These are phyloP conservation scores for Colistium nudipinnis DNA, from an alignment of 2,113 vertebrate species.

Conservation along the genomic window DNA sequence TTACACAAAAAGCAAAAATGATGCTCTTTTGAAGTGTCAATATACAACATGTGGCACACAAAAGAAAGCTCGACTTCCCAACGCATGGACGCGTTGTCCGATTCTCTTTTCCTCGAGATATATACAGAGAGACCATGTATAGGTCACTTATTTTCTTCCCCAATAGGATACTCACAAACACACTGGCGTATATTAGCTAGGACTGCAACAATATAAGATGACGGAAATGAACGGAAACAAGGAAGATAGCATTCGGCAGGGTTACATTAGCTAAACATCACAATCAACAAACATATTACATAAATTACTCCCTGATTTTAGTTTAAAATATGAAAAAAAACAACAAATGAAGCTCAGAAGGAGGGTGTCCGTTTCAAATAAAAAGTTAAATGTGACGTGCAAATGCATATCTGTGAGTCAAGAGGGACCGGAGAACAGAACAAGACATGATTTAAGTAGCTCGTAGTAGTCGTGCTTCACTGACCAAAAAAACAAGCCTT, in stretches of 20 bases:
- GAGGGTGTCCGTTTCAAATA: constrained; percentile 25
- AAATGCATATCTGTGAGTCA: constrained; percentile 32
- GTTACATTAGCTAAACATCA: too few species aligned
- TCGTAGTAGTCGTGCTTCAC: too few species aligned
- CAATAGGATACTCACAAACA: constrained; percentile 11
- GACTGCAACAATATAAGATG: too few species aligned
- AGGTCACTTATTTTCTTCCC: neutral
- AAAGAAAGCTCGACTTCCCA: constrained; percentile 3
- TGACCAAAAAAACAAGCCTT: too few species aligned
- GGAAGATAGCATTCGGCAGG: too few species aligned
- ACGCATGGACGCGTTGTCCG: constrained; percentile 10
- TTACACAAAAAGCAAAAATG: neutral
- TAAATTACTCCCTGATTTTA: neutral
- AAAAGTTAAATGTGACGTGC: constrained; percentile 34
- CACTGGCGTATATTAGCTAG: constrained; percentile 2
- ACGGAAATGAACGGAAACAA: too few species aligned
- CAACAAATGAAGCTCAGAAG: constrained; percentile 19
- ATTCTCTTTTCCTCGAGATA: neutral
- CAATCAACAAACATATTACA: constrained; percentile 34
- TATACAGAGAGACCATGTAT: neutral
- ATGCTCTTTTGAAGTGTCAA: constrained; percentile 1
- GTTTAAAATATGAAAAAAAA: constrained; percentile 31
- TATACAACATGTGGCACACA: neutral
- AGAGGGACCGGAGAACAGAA: constrained; percentile 11
- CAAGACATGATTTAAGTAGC: too few species aligned